These are phyloP conservation scores for Aporophyla nigra DNA, from an alignment of 2,888 invertebrate genomes.

Conservation along the genomic window DNA sequence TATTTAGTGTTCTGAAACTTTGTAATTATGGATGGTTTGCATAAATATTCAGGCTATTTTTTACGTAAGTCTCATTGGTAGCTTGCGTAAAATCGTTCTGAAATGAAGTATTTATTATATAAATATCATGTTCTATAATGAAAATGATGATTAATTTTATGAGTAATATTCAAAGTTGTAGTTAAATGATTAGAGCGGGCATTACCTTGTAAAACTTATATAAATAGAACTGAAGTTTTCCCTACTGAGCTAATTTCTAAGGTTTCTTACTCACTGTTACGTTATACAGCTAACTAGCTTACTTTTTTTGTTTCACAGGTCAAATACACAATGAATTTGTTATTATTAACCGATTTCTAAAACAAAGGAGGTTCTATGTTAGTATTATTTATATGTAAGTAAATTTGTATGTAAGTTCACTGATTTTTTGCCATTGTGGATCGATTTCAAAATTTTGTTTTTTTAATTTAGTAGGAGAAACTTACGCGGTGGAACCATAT, in stretches of 20 bases:
- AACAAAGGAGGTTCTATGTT: no score
- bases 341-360: background rate
- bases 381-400: no score
- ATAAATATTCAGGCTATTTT: background rate
- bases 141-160: background rate
- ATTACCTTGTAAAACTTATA: background rate
- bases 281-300: background rate
- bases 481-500: no score
- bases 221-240: background rate
- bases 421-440: no score
- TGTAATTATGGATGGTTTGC: conserved; percentile 42
- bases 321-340: background rate
- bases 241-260: background rate
- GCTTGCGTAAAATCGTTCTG: background rate
- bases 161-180: background rate
- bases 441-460: no score
- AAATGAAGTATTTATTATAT: background rate
- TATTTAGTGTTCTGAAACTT: conserved; percentile 50
- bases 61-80: background rate
- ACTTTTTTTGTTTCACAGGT: background rate
- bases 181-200: no score
- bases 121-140: no score
- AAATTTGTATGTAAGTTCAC: no score
- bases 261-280: background rate
- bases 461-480: no score